Conservation (phyloP, 2,113 vertebrate genomes). For the Paracanthobrama guichenoti region DNA sequence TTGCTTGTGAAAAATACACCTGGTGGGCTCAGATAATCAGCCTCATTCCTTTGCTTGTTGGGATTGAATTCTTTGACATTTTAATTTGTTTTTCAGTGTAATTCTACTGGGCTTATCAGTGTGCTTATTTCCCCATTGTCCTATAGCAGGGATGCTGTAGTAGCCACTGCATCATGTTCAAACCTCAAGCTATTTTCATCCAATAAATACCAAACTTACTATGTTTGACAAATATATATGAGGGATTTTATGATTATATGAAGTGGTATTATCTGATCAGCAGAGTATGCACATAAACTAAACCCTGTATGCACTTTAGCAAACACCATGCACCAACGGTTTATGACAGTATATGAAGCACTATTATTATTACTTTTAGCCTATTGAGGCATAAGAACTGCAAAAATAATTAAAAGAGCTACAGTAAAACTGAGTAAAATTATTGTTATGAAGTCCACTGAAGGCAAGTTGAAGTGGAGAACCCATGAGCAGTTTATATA, state of each 20-base stretch:
- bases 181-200: constrained; percentile 36
- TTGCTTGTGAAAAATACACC: constrained; percentile 38
- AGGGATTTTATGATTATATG: constrained; percentile 34
- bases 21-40: constrained; percentile 36
- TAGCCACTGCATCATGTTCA: constrained; percentile 9
- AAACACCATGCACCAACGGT: not conserved
- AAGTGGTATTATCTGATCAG: not conserved
- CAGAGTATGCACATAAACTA: not conserved
- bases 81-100: constrained; percentile 40
- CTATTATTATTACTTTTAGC: not conserved
- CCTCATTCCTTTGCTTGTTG: constrained; percentile 29
- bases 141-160: not conserved
- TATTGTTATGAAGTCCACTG: too few species aligned
- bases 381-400: not conserved
- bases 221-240: constrained; percentile 20
- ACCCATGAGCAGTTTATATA: too few species aligned
- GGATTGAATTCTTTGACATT: constrained; percentile 42
- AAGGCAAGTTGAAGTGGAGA: too few species aligned
- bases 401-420: not conserved
- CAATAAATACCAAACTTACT: constrained; percentile 15
- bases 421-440: too few species aligned
- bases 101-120: constrained; percentile 38
- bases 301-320: not conserved
- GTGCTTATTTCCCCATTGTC: constrained; percentile 19
- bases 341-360: not conserved